A percentile compares a stretch with the other conserved stretches of the same genome.
These are phyloP conservation scores for Achatina immaculata DNA, from an alignment of 1,140 invertebrate species.

Conservation along the genomic window DNA sequence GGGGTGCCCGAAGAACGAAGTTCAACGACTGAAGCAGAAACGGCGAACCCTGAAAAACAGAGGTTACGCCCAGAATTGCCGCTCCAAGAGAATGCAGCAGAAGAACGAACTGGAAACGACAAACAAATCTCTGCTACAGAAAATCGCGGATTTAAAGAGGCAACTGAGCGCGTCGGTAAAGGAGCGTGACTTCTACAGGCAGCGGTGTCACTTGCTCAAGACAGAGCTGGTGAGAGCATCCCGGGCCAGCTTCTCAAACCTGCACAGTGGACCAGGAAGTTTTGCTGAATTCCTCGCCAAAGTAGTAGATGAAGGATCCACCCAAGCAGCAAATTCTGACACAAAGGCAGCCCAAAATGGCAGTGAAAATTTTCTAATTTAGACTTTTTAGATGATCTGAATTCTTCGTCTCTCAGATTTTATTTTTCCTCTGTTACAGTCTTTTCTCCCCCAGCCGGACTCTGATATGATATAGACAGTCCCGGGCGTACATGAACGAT, in stretches of 20 bases:
- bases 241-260: neutral
- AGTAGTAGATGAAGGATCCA: conserved; percentile 20
- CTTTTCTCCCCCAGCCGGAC: too few relatives aligned
- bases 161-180: conserved; percentile 58
- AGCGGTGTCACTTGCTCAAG: conserved; percentile 57
- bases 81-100: conserved; percentile 72
- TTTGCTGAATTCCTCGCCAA: conserved; percentile 18
- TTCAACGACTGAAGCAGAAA: conserved; percentile 94
- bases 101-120: conserved; percentile 80
- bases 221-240: conserved; percentile 31
- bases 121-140: conserved; percentile 76
- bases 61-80: conserved; percentile 98
- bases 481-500: too few relatives aligned
- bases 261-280: neutral
- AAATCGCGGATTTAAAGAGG: conserved; percentile 61
- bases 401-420: too few relatives aligned
- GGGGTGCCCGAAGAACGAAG: conserved; percentile 90
- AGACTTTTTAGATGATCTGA: neutral
- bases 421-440: too few relatives aligned
- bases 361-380: conserved; percentile 40
- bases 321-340: neutral
- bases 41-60: conserved; percentile 97
- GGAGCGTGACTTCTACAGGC: conserved; percentile 66
- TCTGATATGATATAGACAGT: too few relatives aligned
- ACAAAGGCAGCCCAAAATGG: conserved; percentile 30